A percentile compares a stretch with the other conserved stretches of the same genome.
phyloP scores from a whole-genome alignment of 2,888 invertebrate genomes.

The Stenichneumon culpator region DNA sequence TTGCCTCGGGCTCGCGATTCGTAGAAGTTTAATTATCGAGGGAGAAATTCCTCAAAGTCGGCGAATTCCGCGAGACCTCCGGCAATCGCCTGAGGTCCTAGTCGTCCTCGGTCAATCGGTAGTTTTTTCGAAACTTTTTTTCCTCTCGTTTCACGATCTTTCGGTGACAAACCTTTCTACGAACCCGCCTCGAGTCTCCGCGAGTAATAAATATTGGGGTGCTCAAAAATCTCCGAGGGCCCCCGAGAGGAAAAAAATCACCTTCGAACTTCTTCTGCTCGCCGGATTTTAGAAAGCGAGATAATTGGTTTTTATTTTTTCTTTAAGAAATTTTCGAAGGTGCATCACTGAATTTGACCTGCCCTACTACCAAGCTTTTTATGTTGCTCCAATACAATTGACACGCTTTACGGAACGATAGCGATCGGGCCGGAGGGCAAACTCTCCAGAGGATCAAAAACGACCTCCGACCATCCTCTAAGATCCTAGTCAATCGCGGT shows the following conservation, averaged over 20 bases:
- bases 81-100: slow-evolving; percentile 11
- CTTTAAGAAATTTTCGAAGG: neutral
- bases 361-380: slow-evolving; percentile 7
- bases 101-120: slow-evolving; percentile 18
- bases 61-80: slow-evolving; percentile 21
- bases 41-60: neutral
- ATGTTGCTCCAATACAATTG: slow-evolving; percentile 53
- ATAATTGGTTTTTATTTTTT: slow-evolving; percentile 68
- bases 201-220: slow-evolving; percentile 14
- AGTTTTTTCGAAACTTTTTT: slow-evolving; percentile 5
- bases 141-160: neutral
- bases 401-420: slow-evolving; percentile 41
- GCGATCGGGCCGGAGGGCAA: slow-evolving; percentile 15
- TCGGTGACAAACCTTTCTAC: slow-evolving; percentile 5
- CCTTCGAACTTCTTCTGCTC: slow-evolving; percentile 68
- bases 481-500: slow-evolving; percentile 36
- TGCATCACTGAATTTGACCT: neutral
- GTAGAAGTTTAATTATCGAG: slow-evolving; percentile 12
- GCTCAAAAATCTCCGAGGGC: slow-evolving; percentile 40
- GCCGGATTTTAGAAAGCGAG: slow-evolving; percentile 66
- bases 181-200: neutral
- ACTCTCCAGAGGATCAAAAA: neutral
- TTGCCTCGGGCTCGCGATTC: neutral
- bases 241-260: slow-evolving; percentile 48
- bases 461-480: slow-evolving; percentile 15